A percentile compares a stretch with the other conserved stretches of the same genome.
Evolutionary conservation across 92 coral and sea anemone species (phyloP).

Genomic region (Pocillopora grandis): DNA sequence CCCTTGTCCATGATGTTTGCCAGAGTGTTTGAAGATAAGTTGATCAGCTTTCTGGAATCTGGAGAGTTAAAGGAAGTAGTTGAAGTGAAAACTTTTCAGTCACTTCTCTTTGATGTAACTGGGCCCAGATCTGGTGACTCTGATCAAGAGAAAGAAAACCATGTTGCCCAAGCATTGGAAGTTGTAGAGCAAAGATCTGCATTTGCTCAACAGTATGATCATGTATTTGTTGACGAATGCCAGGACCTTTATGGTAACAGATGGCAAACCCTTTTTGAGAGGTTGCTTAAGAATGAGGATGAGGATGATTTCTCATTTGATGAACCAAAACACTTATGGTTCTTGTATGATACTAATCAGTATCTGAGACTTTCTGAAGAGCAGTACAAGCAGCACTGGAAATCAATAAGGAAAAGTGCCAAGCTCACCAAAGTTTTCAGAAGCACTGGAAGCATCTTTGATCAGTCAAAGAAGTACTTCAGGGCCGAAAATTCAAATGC

Average conservation of each 20-base stretch:
- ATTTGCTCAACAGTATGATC: slow-evolving; percentile 29
- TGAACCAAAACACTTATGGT: slow-evolving; percentile 10
- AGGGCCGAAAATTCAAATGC: not conserved
- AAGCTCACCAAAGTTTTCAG: slow-evolving; percentile 39
- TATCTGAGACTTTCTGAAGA: slow-evolving; percentile 27
- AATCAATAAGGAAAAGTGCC: not conserved
- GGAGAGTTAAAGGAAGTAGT: not conserved
- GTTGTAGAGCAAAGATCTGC: not conserved
- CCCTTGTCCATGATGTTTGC: slow-evolving; percentile 27
- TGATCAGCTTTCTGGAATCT: not conserved
- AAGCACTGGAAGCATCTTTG: slow-evolving; percentile 48
- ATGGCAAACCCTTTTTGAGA: slow-evolving; percentile 46
- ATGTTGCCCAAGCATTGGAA: not conserved
- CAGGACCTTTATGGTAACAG: slow-evolving; percentile 43
- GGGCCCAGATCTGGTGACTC: not conserved
- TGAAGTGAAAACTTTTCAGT: slow-evolving; percentile 30
- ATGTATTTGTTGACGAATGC: slow-evolving; percentile 70
- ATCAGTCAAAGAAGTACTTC: slow-evolving; percentile 39
- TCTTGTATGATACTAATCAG: slow-evolving; percentile 20
- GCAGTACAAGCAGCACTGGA: not conserved
- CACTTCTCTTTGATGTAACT: slow-evolving; percentile 6
- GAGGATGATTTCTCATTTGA: not conserved
- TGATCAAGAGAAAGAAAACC: not conserved
- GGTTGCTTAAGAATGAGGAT: not conserved
- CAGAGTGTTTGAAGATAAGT: not conserved